Evolutionary conservation across 2,888 invertebrate genomes (phyloP), one percentile per base, ranked within the genome.

Genomic region (Ennomos fuscantarius): DNA sequence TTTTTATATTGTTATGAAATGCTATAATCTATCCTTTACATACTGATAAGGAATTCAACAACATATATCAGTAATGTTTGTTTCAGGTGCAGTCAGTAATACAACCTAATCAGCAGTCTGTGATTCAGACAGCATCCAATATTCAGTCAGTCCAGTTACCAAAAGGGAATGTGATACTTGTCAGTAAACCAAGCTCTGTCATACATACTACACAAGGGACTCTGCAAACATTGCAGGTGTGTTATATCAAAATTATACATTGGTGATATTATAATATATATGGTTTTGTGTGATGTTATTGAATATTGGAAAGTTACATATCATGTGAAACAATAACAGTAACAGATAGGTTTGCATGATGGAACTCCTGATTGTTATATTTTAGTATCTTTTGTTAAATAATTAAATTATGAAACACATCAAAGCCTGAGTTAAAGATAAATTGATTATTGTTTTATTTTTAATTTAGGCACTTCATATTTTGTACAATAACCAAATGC

Each of bases 61-160:
- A 32, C 9, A 31, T n/a, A n/a, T n/a, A n/a, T n/a, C n/a, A 50
- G 12, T 68, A 62, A 39, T 56, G 32, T 54, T 55, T 63, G 45
- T 58, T 88, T 54, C 93, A 97, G 96, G 97, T 97, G 67, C 98
- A 98, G 89, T 97, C 98, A 74, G 98, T 98, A 66, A 98, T 98
- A 86, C 98, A 99, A 92, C 96, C 97, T 66, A 98, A 97, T 87
- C 98, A 98, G 85, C 98, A 98, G 84, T 98, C 98, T 69, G 98
- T 98, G 51, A 98, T 99, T 86, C 98, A 99, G 93, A 97, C 97
- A 64, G 97, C 97, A 66, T 95, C 97, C 52, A 97, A 96, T 83
- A 94, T 96, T 73, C 96, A 96, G 82, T 95, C 96, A 73, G 94
- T 96, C 81, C 94, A 95, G 83, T 93, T 97, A 84, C 95, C 96